Evolutionary conservation across 2,797 vertebrate species (phyloP), one percentile per base, ranked within the genome.

Genomic region (Uromys caudimaculatus): DNA sequence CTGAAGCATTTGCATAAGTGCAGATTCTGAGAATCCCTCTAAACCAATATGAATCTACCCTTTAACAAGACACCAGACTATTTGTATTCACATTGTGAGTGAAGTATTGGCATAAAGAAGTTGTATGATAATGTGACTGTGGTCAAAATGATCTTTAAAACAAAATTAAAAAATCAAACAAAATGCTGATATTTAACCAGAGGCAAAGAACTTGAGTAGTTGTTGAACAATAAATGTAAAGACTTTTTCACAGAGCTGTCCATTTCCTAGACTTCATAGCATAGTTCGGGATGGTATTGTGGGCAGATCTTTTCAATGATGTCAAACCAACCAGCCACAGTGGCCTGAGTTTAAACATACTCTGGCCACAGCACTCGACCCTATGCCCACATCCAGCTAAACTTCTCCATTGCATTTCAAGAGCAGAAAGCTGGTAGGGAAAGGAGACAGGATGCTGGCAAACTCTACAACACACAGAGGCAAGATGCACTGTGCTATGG

Each of bases 381-480:
- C 67, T 50, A 73, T 21, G 23, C 76, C 94, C 83, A 71, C 82
- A 91, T 11, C 23, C 4, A 2, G 56, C 76, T 75, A 21, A 69
- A 75, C 79, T 86, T 88, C 71, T 71, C 75, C 0, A 85, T 95
- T 71, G 56, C 83, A 60, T 94, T 97, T 94, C 91, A 86, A 98
- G 56, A 93, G 78, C 44, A 87, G 75, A 94, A 78, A 75, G 56
- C n/a, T 52, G 13, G 23, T 2, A 85, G n/a, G 60, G 19, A 76
- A 94, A 83, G 84, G 79, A 76, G 64, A 83, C 84, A 41, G 60
- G 60, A 64, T 88, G 84, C 35, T 17, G 58, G 73, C 81, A 62
- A 86, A 95, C 67, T 91, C 93, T 10, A 71, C 94, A 94, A 87
- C 89, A 29, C 64, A 76, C 52, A 84, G 84, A 54, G 73, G 41